A percentile compares a stretch with the other conserved stretches of the same genome.
Conservation (phyloP, 1,140 invertebrate species). For the Lepidurus arcticus region DNA sequence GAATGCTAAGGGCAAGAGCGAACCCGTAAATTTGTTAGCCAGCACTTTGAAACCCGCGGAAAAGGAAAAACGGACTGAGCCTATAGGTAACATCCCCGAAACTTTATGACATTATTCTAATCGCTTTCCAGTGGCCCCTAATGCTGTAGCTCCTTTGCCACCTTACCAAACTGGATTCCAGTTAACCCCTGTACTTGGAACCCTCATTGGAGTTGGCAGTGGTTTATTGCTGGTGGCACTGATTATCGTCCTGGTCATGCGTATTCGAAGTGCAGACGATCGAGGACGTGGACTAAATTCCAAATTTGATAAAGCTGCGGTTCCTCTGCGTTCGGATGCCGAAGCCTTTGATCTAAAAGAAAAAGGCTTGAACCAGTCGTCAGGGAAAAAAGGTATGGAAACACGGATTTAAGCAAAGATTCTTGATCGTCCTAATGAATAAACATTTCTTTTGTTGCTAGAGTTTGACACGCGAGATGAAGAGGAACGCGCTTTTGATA, state of each 20-base stretch:
- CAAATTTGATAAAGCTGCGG: constrained; percentile 59
- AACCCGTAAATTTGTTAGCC: constrained; percentile 43
- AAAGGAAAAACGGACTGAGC: constrained; percentile 28
- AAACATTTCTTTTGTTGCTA: background rate
- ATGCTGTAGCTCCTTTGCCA: constrained; percentile 27
- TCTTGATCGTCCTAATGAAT: background rate
- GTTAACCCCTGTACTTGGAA: constrained; percentile 66
- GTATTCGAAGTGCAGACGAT: constrained; percentile 48
- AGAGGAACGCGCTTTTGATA: constrained; percentile 3
- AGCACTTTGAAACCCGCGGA: constrained; percentile 10
- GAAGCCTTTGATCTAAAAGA: constrained; percentile 44
- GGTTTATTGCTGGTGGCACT: constrained; percentile 62
- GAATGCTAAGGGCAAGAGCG: constrained; percentile 63
- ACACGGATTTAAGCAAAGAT: too few species aligned
- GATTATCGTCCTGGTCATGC: constrained; percentile 62
- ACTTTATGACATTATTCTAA: background rate
- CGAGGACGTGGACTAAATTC: constrained; percentile 38
- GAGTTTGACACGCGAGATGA: background rate
- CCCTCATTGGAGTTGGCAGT: constrained; percentile 64
- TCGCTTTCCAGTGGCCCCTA: constrained; percentile 28
- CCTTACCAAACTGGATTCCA: constrained; percentile 53
- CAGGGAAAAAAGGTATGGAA: background rate
- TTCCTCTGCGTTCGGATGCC: constrained; percentile 55
- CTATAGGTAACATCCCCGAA: constrained; percentile 21
- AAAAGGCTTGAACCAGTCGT: background rate